Evolutionary conservation across 30 jellyfish, hydroid and myxozoan genomes (phyloP).

Genomic region (Catostylus mosaicus): DNA sequence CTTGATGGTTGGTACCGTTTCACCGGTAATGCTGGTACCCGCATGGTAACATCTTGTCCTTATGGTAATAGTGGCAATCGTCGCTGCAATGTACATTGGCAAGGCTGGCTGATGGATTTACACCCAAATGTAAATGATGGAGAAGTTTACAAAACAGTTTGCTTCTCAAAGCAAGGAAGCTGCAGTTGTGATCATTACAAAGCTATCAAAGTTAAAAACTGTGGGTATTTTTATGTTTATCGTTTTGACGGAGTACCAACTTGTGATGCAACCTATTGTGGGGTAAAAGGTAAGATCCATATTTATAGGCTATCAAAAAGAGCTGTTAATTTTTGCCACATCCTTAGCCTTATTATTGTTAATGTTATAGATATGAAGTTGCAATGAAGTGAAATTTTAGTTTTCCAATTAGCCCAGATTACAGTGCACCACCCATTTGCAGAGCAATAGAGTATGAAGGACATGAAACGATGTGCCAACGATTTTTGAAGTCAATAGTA

Average conservation of each 20-base stretch:
- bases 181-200: neutral
- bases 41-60: neutral
- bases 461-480: too few relatives aligned
- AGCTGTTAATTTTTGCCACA: too few relatives aligned
- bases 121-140: conserved; percentile 12
- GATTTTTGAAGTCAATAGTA: too few relatives aligned
- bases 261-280: conserved; percentile 32
- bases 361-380: too few relatives aligned
- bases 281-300: conserved; percentile 24
- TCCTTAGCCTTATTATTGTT: too few relatives aligned
- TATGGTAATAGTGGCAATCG: neutral
- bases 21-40: conserved; percentile 16
- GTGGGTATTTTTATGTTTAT: conserved; percentile 8
- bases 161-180: neutral
- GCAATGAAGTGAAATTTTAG: too few relatives aligned
- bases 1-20: conserved; percentile 21
- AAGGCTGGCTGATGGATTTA: conserved; percentile 3
- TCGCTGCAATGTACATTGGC: conserved; percentile 1
- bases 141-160: neutral
- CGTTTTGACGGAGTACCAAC: conserved; percentile 27
- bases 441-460: too few relatives aligned
- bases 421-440: too few relatives aligned
- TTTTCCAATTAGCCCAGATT: too few relatives aligned
- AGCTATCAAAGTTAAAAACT: neutral
- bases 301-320: too few relatives aligned